Conservation (phyloP, 2,888 invertebrate genomes). For the Lobophora halterata region DNA sequence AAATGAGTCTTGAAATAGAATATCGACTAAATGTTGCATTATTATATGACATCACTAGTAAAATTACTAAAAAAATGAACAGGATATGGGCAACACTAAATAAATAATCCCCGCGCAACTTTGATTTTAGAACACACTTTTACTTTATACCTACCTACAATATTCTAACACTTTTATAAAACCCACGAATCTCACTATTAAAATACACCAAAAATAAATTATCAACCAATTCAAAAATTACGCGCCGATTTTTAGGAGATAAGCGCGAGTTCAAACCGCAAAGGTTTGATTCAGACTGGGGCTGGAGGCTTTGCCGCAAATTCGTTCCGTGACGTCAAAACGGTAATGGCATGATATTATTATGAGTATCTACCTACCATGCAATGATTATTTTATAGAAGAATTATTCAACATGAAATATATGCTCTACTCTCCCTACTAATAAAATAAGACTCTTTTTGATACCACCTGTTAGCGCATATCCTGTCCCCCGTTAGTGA, state of each 20-base stretch:
- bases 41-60: conserved; percentile 23
- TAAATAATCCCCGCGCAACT: conserved; percentile 19
- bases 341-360: conserved; percentile 9
- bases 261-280: conserved; percentile 17
- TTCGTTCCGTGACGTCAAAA: conserved; percentile 29
- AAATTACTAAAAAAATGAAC: neutral
- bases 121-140: conserved; percentile 9
- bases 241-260: conserved; percentile 5
- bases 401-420: no score
- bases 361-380: no score
- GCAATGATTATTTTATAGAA: no score
- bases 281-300: conserved; percentile 34
- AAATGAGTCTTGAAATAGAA: no score
- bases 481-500: no score
- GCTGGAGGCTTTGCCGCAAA: conserved; percentile 46
- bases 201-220: neutral
- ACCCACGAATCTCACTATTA: no score
- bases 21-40: neutral
- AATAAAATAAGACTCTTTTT: no score
- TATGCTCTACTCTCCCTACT: no score
- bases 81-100: conserved; percentile 9
- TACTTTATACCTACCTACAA: no score
- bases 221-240: conserved; percentile 2
- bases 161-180: no score
- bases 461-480: no score